A percentile compares a stretch with the other conserved stretches of the same genome.
Evolutionary conservation across 2,888 invertebrate genomes (phyloP).

Genomic region (Petrolisthes cinctipes): DNA sequence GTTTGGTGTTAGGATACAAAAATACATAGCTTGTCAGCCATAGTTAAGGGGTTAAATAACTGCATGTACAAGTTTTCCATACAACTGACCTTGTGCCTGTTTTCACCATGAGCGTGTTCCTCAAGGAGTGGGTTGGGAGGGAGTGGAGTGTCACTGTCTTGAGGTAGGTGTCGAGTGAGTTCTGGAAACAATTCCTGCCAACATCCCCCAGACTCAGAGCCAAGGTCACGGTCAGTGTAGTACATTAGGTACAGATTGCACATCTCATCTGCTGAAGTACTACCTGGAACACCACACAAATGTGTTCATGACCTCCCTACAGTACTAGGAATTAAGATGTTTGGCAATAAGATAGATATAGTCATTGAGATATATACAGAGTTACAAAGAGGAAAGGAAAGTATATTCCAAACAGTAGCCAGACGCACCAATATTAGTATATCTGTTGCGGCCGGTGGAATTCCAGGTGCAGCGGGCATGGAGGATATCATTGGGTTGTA

Average conservation of each 20-base stretch:
- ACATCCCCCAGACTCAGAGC: conserved; percentile 63
- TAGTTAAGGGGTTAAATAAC: too few species aligned
- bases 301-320: neutral
- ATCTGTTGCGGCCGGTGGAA: conserved; percentile 70
- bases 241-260: conserved; percentile 74
- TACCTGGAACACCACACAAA: conserved; percentile 67
- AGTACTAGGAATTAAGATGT: neutral
- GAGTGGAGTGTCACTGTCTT: conserved; percentile 70
- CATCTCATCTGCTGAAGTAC: conserved; percentile 72
- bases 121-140: conserved; percentile 73
- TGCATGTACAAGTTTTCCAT: neutral
- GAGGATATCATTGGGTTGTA: conserved; percentile 71
- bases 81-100: conserved; percentile 49
- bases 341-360: neutral
- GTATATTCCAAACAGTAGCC: neutral
- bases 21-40: too few species aligned
- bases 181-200: conserved; percentile 66
- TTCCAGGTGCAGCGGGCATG: conserved; percentile 74
- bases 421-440: conserved; percentile 72
- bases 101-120: conserved; percentile 68
- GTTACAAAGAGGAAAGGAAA: neutral
- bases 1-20: too few species aligned
- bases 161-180: conserved; percentile 69
- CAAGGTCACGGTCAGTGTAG: conserved; percentile 69
- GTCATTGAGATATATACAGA: neutral